A percentile compares a stretch with the other conserved stretches of the same genome.
These are phyloP conservation scores for Nasonia vitripennis DNA, from an alignment of 1,140 invertebrate species.

Conservation along the genomic window DNA sequence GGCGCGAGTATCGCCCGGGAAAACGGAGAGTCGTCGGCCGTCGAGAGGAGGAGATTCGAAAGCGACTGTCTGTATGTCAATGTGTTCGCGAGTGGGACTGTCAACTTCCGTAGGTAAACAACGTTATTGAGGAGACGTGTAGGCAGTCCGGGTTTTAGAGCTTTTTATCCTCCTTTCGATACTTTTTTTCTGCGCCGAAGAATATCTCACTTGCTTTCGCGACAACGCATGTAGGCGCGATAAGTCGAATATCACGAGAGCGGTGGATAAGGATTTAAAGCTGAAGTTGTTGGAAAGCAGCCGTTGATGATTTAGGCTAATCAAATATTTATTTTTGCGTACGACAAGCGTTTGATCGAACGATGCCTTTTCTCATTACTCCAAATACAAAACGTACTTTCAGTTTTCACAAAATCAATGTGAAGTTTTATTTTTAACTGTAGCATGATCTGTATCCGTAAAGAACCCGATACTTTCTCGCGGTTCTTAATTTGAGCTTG, in stretches of 20 bases:
- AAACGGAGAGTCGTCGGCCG: too few species aligned
- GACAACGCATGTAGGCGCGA: not conserved
- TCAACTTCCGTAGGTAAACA: conserved; percentile 6
- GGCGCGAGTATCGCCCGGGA: too few species aligned
- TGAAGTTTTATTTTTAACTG: too few species aligned
- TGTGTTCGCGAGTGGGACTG: not conserved
- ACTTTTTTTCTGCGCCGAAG: not conserved
- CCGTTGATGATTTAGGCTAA: not conserved
- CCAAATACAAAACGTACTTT: too few species aligned
- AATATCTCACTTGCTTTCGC: not conserved
- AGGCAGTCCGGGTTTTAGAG: not conserved
- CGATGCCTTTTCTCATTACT: too few species aligned
- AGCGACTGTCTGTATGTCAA: not conserved
- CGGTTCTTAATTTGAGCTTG: too few species aligned
- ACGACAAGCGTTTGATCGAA: too few species aligned
- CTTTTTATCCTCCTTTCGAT: not conserved
- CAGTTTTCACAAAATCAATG: too few species aligned
- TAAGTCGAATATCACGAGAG: not conserved
- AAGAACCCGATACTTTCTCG: too few species aligned
- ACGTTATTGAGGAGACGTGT: not conserved
- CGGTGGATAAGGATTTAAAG: not conserved
- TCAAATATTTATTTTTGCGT: not conserved
- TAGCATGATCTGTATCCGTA: too few species aligned
- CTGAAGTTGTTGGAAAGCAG: not conserved
- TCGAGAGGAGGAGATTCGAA: not conserved